phyloP scores from a whole-genome alignment of 2,113 vertebrate genomes.

The Serinus canaria region DNA sequence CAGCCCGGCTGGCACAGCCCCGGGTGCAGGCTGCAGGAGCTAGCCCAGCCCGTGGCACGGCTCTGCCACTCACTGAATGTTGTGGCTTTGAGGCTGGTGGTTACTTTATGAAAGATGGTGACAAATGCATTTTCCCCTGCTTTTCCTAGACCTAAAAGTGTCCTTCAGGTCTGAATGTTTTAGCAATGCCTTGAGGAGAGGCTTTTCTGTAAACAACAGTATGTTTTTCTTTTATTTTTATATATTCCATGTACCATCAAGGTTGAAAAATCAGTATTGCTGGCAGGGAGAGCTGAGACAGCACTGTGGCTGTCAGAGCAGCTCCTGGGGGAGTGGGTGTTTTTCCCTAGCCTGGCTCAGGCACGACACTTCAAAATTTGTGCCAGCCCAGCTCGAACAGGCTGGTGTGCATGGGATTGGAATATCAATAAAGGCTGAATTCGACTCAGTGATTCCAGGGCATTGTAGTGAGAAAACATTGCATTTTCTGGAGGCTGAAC shows the following conservation, averaged over 20 bases:
- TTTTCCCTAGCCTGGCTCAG: neutral
- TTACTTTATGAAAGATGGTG: neutral
- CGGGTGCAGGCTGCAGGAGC: accelerated
- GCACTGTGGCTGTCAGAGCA: neutral
- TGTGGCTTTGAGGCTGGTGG: neutral
- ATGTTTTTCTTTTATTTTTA: accelerated
- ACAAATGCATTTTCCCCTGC: neutral
- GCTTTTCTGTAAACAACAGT: neutral
- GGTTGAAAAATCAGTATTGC: neutral
- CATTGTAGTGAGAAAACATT: neutral
- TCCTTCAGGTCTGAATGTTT: neutral
- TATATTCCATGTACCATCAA: neutral
- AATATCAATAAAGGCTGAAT: neutral
- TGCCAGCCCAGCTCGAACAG: neutral
- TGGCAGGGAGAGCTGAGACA: neutral
- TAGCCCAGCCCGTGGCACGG: neutral
- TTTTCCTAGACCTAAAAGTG: neutral
- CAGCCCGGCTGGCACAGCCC: accelerated
- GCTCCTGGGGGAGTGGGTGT: too few relatives aligned
- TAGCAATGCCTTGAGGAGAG: neutral
- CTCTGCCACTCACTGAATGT: neutral
- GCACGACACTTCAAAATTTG: neutral
- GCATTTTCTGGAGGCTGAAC: neutral
- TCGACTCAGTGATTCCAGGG: neutral
- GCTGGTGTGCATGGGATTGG: neutral